phyloP scores from a whole-genome alignment of 2,113 vertebrate genomes.

The Ascaphus truei region DNA sequence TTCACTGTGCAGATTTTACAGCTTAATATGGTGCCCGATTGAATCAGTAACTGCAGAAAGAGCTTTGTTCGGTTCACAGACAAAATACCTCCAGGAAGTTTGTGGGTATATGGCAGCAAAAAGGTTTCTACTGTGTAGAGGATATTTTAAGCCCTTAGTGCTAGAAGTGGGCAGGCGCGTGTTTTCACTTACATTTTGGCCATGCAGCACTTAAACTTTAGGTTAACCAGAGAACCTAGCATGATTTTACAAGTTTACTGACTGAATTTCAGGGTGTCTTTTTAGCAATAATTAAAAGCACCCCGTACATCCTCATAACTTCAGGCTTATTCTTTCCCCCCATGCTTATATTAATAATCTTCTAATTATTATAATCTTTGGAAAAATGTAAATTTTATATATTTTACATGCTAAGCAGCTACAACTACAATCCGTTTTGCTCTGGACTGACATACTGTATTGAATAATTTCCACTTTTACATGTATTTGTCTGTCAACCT shows the following conservation, averaged over 20 bases:
- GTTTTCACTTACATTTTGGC: conserved; percentile 58
- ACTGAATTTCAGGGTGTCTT: conserved; percentile 55
- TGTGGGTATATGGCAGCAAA: conserved; percentile 61
- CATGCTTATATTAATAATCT: no score
- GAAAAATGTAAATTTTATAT: no score
- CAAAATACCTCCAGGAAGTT: conserved; percentile 59
- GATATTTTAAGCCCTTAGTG: conserved; percentile 49
- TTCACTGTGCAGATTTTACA: conserved; percentile 64
- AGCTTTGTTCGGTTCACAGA: conserved; percentile 52
- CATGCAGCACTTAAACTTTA: conserved; percentile 48
- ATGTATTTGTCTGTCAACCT: no score
- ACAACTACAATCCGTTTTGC: no score
- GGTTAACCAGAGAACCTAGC: conserved; percentile 51
- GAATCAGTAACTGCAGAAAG: conserved; percentile 57
- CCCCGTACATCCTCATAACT: conserved; percentile 38
- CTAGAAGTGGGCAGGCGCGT: conserved; percentile 56
- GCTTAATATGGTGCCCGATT: conserved; percentile 55
- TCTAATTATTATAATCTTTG: no score
- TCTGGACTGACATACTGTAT: no score
- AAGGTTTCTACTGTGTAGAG: conserved; percentile 62
- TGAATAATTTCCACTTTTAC: no score
- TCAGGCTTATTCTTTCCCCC: not conserved
- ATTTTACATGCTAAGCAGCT: no score
- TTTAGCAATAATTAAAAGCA: conserved; percentile 54
- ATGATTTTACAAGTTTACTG: conserved; percentile 53